Evolutionary conservation across 2,888 invertebrate species (phyloP).

Genomic region (Noctua pronuba): DNA sequence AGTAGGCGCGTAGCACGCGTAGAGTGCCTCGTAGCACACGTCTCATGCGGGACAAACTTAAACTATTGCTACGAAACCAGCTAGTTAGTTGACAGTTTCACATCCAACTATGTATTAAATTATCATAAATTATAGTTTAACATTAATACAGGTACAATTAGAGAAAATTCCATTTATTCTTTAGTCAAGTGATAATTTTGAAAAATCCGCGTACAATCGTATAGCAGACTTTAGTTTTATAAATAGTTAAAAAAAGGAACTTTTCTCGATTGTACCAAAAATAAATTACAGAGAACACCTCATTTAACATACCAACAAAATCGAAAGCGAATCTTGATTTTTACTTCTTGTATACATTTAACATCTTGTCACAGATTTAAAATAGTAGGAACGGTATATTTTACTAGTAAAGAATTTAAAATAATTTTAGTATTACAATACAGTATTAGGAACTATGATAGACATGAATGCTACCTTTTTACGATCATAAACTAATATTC

Average conservation of each 20-base stretch:
- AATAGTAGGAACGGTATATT: constrained; percentile 90
- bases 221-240: constrained; percentile 55
- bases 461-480: constrained; percentile 88
- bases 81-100: constrained; percentile 68
- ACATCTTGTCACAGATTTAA: constrained; percentile 85
- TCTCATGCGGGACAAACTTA: constrained; percentile 74
- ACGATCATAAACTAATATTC: constrained; percentile 86
- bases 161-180: constrained; percentile 53
- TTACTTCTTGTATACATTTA: constrained; percentile 79
- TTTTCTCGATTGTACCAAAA: constrained; percentile 70
- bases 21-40: constrained; percentile 81
- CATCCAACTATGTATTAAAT: constrained; percentile 59
- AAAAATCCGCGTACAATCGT: constrained; percentile 51
- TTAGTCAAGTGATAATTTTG: constrained; percentile 46
- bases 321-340: constrained; percentile 73
- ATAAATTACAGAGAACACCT: constrained; percentile 70
- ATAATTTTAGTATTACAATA: constrained; percentile 89
- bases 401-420: constrained; percentile 90
- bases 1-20: constrained; percentile 88
- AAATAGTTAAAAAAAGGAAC: constrained; percentile 55
- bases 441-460: constrained; percentile 91
- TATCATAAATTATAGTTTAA: constrained; percentile 64
- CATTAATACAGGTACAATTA: constrained; percentile 63
- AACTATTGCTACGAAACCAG: constrained; percentile 80
- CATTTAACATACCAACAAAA: constrained; percentile 74